Evolutionary conservation across 2,113 vertebrate genomes (phyloP), one percentile per base, ranked within the genome.

Genomic region (Pelmatolapia mariae): DNA sequence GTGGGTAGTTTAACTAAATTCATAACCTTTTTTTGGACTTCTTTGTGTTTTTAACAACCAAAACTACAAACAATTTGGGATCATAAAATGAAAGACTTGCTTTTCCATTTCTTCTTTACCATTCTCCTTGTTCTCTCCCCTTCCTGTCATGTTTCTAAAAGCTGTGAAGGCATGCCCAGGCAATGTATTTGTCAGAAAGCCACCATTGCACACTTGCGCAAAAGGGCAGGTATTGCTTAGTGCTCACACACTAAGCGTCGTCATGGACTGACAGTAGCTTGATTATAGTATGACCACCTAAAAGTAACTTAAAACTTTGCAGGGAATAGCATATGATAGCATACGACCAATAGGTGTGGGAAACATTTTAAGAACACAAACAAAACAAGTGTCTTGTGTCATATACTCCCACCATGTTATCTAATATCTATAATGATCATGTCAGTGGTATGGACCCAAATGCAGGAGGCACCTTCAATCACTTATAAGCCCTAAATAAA

Each of bases 261-360:
- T 73, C 40, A 45, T 45, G 40, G 68, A 73, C 43, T 43, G 43
- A 43, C 66, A 71, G 38, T 24, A 4, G n/a, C 66, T 71, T 71
- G 66, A 71, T 24, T 71, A 9, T 43, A 43, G 38, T 71, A 24
- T 43, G 38, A 43, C 38, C 66, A 43, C n/a, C 12, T 71, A 71
- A 0, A 43, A 43, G n/a, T 43, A 43, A 71, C 8, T 24, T 15
- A 24, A 24, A 43, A 0, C 38, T 71, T 71, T 68, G 19, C 2
- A 22, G 36, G 63, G 63, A 68, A 68, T 68, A 40, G 7, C 36
- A 68, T 68, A 68, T 68, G 63, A 40, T 4, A 68, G 19, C 63
- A 68, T 40, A 40, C 4, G 2, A 68, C 19, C 0, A 40, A 68
- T 9, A 22, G 36, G 1, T 68, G 36, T 22, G 11, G 63, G 19